Conservation (phyloP, 2,797 vertebrate genomes). For the Urocyon cinereoargenteus region DNA sequence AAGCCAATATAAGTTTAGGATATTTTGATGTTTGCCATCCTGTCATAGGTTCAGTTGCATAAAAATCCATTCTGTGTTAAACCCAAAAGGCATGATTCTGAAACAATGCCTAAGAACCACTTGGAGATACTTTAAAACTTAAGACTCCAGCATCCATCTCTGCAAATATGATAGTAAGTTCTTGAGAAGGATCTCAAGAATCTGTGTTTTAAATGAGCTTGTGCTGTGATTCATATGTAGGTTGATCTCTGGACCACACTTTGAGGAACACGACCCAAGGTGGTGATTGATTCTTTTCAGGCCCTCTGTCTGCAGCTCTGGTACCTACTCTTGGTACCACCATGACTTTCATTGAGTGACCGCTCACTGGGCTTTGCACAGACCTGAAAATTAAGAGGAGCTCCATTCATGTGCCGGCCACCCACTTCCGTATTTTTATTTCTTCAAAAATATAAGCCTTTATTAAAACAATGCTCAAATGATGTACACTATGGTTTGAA, state of each 20-base stretch:
- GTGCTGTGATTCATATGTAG: background rate
- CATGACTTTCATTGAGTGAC: background rate
- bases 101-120: background rate
- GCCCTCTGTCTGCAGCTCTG: background rate
- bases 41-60: background rate
- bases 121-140: background rate
- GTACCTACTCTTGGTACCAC: background rate
- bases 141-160: background rate
- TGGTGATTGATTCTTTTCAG: background rate
- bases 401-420: background rate
- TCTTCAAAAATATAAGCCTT: background rate
- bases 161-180: background rate
- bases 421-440: background rate
- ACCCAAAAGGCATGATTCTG: background rate
- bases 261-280: background rate
- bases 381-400: background rate
- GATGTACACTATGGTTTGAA: background rate
- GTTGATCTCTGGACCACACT: background rate
- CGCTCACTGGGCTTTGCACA: background rate
- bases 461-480: background rate
- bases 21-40: background rate
- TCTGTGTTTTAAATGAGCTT: background rate
- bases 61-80: slow-evolving; percentile 13
- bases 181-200: background rate
- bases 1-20: background rate